Conservation (phyloP, 2,797 vertebrate species). For the Adrianichthys oophorus region DNA sequence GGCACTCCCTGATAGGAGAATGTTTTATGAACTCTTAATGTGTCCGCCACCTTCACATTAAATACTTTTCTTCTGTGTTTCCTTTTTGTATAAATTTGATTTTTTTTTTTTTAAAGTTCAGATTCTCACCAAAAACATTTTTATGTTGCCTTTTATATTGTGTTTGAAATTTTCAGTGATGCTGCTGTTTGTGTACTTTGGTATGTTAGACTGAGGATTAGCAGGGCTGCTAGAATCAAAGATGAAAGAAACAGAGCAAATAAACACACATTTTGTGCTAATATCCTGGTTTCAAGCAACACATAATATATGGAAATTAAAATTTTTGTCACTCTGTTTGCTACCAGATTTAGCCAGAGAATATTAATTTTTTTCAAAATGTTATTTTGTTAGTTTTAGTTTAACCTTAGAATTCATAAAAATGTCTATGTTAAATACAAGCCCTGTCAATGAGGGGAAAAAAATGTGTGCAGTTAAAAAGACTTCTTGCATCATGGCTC, state of each 20-base stretch:
- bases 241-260: slow-evolving; percentile 28
- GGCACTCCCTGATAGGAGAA: slow-evolving; percentile 38
- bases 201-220: slow-evolving; percentile 43
- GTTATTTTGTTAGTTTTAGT: background rate
- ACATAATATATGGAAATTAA: slow-evolving; percentile 23
- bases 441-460: too few relatives aligned
- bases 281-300: slow-evolving; percentile 8
- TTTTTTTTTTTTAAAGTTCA: slow-evolving; percentile 10
- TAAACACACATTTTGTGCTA: slow-evolving; percentile 25
- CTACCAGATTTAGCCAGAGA: slow-evolving; percentile 6
- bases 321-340: slow-evolving; percentile 10
- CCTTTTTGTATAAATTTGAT: too few relatives aligned
- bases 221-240: slow-evolving; percentile 25
- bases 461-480: slow-evolving; percentile 14
- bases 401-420: background rate
- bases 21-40: slow-evolving; percentile 58
- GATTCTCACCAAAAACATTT: slow-evolving; percentile 43
- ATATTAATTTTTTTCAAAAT: background rate
- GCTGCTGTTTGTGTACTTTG: slow-evolving; percentile 52
- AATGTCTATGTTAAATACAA: too few relatives aligned
- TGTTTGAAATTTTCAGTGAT: slow-evolving; percentile 41
- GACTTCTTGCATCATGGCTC: slow-evolving; percentile 2
- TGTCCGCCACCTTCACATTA: slow-evolving; percentile 21
- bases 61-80: too few relatives aligned
- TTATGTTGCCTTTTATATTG: slow-evolving; percentile 32